Evolutionary conservation across 2,113 vertebrate species (phyloP).

Genomic region (Mirounga angustirostris): DNA sequence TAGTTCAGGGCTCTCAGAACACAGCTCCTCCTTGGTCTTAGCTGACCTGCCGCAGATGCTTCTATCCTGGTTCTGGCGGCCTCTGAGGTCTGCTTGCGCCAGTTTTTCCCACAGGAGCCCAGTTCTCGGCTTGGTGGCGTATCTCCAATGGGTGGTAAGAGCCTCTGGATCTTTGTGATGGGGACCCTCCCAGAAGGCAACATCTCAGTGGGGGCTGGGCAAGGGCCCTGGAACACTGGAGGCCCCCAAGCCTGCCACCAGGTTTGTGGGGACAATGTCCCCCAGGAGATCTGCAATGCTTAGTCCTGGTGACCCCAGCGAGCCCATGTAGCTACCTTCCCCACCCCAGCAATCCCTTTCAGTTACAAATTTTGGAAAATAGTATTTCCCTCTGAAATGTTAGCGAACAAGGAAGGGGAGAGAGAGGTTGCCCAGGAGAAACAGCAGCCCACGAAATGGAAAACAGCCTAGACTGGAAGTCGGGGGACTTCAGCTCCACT

Average conservation of each 20-base stretch:
- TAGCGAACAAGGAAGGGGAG: background rate
- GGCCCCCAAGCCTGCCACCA: background rate
- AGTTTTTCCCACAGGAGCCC: fast-evolving
- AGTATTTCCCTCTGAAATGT: background rate
- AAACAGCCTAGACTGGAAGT: background rate
- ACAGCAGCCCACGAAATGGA: background rate
- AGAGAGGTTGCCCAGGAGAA: background rate
- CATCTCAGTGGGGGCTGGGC: too few relatives aligned
- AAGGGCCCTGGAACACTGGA: background rate
- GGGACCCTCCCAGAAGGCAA: background rate
- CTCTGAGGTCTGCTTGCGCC: background rate
- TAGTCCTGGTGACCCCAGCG: background rate
- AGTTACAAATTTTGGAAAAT: background rate
- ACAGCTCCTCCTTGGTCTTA: fast-evolving
- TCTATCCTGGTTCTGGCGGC: fast-evolving
- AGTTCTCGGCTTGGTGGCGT: background rate
- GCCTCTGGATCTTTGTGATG: background rate
- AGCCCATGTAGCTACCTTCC: background rate
- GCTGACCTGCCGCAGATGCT: fast-evolving
- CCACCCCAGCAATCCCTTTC: background rate
- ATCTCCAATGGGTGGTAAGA: background rate
- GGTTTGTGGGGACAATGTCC: background rate
- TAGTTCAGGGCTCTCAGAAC: fast-evolving
- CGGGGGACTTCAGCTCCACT: background rate
- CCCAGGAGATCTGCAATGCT: background rate